Conservation (phyloP, 2,113 vertebrate genomes). For the Echinops telfairi region DNA sequence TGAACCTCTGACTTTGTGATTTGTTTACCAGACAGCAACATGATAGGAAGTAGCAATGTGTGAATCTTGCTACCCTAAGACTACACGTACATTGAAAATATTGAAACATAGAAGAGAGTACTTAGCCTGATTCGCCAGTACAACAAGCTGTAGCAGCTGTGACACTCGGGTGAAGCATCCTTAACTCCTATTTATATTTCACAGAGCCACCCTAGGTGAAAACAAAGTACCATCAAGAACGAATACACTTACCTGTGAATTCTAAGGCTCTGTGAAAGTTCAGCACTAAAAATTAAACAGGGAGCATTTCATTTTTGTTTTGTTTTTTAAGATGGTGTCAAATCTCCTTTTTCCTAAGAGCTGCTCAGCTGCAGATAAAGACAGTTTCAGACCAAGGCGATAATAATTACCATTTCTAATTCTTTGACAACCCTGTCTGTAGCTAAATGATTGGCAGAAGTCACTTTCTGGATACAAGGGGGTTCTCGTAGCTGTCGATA, state of each 20-base stretch:
- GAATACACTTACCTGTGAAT: not conserved
- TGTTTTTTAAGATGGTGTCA: constrained; percentile 41
- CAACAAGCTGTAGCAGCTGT: not conserved
- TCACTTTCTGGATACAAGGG: constrained; percentile 30
- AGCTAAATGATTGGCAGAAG: constrained; percentile 36
- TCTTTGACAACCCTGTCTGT: constrained; percentile 23
- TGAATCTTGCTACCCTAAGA: not conserved
- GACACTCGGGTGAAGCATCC: not conserved
- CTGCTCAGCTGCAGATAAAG: constrained; percentile 29
- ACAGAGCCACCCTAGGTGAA: not conserved
- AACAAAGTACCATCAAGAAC: not conserved
- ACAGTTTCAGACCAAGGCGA: not conserved
- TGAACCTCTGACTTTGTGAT: no score
- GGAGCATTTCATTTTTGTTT: constrained; percentile 25
- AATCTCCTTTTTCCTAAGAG: constrained; percentile 36
- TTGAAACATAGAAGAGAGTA: not conserved
- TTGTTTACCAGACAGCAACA: not conserved
- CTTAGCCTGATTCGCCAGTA: not conserved
- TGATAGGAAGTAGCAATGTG: not conserved
- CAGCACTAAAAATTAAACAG: constrained; percentile 38
- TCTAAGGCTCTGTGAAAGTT: constrained; percentile 17
- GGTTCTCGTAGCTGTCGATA: not conserved
- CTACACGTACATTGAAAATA: constrained; percentile 6
- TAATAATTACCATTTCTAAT: constrained; percentile 59
- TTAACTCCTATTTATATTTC: not conserved